phyloP scores from a whole-genome alignment of 2,113 vertebrate genomes.

The Ariopsis seemanni region DNA sequence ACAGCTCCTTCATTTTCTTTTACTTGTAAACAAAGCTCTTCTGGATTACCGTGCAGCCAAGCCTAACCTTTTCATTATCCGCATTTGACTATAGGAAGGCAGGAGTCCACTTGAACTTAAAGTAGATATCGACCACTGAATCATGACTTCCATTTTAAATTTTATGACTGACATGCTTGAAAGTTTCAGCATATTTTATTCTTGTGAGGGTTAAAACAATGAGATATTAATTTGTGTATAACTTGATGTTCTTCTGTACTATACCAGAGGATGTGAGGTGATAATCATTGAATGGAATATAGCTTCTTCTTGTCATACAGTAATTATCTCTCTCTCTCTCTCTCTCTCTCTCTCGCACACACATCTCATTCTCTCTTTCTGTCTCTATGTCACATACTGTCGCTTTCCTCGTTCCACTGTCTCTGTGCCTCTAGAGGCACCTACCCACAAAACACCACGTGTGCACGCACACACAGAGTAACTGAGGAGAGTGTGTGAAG shows the following conservation, averaged over 20 bases:
- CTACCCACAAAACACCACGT: background rate
- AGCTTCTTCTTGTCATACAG: conserved; percentile 31
- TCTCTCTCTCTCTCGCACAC: no score
- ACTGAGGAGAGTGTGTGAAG: conserved; percentile 24
- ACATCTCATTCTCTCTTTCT: background rate
- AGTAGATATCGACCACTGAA: background rate
- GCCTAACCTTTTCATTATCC: conserved; percentile 17
- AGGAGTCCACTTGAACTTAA: conserved; percentile 24
- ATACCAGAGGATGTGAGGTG: conserved; percentile 23
- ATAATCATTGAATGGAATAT: conserved; percentile 40
- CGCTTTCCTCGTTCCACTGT: background rate
- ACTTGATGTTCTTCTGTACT: conserved; percentile 16
- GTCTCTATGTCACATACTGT: background rate
- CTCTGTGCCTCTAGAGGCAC: background rate
- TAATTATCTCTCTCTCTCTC: conserved; percentile 39
- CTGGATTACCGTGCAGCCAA: conserved; percentile 16
- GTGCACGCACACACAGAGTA: background rate
- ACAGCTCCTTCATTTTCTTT: conserved; percentile 1
- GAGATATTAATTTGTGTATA: conserved; percentile 24
- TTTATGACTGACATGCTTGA: background rate
- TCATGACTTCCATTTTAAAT: conserved; percentile 16
- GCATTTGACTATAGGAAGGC: background rate
- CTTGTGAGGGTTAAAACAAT: conserved; percentile 25
- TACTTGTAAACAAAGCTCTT: conserved; percentile 17
- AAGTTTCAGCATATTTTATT: conserved; percentile 2